These are phyloP conservation scores for Glossophaga mutica DNA, from an alignment of 2,797 vertebrate genomes.

Conservation along the genomic window DNA sequence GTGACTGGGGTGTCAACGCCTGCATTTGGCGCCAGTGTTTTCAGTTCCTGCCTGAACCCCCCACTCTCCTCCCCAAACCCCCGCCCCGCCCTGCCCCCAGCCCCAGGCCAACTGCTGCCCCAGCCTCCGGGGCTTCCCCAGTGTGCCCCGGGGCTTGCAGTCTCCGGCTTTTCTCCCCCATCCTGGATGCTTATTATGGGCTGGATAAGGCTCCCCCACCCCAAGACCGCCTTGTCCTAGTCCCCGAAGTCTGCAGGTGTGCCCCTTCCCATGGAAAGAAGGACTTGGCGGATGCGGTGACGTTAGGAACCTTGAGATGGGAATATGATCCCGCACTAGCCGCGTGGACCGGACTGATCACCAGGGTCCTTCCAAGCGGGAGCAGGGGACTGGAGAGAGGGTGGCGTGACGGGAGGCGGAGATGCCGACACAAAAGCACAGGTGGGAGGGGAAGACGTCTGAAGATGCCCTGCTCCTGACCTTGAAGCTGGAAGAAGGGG, in stretches of 20 bases:
- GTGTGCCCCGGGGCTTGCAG: accelerated
- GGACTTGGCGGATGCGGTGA: neutral
- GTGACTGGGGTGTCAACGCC: accelerated
- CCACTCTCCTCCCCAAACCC: no score
- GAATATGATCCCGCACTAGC: no score
- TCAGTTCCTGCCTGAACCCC: no score
- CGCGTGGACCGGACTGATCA: neutral
- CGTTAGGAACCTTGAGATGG: no score
- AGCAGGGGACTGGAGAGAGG: accelerated
- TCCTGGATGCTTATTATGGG: neutral
- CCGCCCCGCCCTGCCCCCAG: no score
- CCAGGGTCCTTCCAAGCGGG: neutral
- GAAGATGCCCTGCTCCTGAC: neutral
- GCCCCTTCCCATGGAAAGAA: neutral
- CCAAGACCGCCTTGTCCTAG: neutral
- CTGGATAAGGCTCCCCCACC: no score
- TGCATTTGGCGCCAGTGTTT: accelerated
- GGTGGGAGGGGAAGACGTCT: no score
- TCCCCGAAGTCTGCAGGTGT: neutral
- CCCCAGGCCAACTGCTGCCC: accelerated
- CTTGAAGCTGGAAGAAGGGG: neutral
- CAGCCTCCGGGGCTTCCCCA: neutral
- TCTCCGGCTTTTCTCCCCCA: neutral
- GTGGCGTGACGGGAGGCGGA: accelerated
- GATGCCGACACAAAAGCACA: neutral